These are phyloP conservation scores for Leptopilina clavipes DNA, from an alignment of 1,140 invertebrate genomes.

Conservation along the genomic window DNA sequence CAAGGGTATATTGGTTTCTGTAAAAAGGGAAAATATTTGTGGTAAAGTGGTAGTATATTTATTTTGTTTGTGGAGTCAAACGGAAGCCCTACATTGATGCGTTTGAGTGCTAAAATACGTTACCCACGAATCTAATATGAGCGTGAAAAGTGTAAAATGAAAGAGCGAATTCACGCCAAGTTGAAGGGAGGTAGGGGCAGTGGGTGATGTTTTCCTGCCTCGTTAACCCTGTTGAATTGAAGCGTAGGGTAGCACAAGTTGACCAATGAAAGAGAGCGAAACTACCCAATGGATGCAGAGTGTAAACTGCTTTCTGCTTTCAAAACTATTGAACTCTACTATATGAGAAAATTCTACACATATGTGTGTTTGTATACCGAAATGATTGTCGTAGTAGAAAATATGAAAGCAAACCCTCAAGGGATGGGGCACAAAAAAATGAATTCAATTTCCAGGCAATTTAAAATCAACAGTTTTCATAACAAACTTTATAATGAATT, in stretches of 20 bases:
- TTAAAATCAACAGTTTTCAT: background rate
- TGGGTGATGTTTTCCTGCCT: slow-evolving; percentile 4
- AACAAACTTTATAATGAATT: too few relatives aligned
- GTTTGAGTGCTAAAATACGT: background rate
- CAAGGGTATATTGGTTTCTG: too few relatives aligned
- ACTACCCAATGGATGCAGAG: background rate
- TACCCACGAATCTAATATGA: slow-evolving; percentile 20
- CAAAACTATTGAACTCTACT: background rate
- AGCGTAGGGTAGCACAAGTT: slow-evolving; percentile 11
- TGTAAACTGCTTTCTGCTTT: slow-evolving; percentile 27
- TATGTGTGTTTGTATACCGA: background rate
- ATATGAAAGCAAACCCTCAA: background rate
- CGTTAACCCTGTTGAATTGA: background rate
- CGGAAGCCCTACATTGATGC: background rate
- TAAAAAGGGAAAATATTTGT: too few relatives aligned
- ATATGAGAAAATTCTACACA: background rate
- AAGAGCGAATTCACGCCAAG: background rate
- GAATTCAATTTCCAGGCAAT: background rate
- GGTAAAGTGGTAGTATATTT: background rate
- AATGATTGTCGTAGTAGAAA: background rate
- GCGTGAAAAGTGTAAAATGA: slow-evolving; percentile 18
- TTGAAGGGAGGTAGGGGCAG: background rate
- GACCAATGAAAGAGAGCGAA: slow-evolving; percentile 21
- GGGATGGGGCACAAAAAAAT: background rate
- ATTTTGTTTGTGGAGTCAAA: background rate